phyloP scores from a whole-genome alignment of 2,888 invertebrate genomes.

The Syrphus vitripennis region DNA sequence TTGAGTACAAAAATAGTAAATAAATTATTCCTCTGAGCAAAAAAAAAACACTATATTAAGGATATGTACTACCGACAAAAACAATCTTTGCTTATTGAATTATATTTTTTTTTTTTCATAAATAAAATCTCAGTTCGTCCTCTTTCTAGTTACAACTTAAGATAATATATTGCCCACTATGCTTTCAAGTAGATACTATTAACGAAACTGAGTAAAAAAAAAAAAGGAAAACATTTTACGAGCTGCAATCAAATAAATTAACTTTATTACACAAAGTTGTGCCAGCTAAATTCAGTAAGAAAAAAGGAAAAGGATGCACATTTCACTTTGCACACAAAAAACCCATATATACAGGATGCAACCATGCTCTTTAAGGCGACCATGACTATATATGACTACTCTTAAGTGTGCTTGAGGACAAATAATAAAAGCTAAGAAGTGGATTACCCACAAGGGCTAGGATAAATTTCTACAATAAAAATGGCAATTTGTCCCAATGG shows the following conservation, averaged over 20 bases:
- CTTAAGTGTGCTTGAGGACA: conserved; percentile 53
- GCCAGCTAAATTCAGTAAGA: background rate
- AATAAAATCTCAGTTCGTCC: conserved; percentile 34
- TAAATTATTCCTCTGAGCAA: background rate
- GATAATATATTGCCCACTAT: conserved; percentile 54
- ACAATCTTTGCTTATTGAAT: conserved; percentile 51
- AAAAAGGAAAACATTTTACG: conserved; percentile 36
- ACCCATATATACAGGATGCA: background rate
- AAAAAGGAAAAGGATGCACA: conserved; percentile 35
- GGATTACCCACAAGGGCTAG: conserved; percentile 55
- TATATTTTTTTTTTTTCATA: conserved; percentile 58
- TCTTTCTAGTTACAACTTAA: conserved; percentile 7
- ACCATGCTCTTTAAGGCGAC: background rate
- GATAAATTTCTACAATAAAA: conserved; percentile 69
- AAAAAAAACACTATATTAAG: background rate
- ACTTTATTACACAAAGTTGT: conserved; percentile 63
- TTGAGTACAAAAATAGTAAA: too few relatives aligned
- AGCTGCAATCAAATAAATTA: conserved; percentile 69
- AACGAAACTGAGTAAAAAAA: background rate
- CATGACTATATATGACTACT: conserved; percentile 30
- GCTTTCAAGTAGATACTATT: conserved; percentile 48
- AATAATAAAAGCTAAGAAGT: conserved; percentile 66
- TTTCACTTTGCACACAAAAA: background rate
- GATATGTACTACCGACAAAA: background rate
- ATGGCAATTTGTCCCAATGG: conserved; percentile 65